phyloP scores from a whole-genome alignment of 2,888 invertebrate species.

The Ophonus ardosiacus region DNA sequence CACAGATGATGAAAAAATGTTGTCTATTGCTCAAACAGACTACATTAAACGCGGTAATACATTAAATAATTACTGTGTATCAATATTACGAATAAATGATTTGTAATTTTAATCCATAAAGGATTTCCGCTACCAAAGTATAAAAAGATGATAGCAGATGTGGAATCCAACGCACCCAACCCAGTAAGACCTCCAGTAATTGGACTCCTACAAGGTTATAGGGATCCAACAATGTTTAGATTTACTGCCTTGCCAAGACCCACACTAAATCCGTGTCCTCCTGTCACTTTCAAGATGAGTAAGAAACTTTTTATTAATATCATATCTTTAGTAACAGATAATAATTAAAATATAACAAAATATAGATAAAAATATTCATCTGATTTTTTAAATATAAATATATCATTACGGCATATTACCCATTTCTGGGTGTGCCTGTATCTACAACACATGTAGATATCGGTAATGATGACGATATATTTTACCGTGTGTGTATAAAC shows the following conservation, averaged over 20 bases:
- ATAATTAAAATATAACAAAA: no score
- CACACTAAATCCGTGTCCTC: conserved; percentile 77
- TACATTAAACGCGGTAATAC: conserved; percentile 79
- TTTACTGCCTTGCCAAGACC: conserved; percentile 78
- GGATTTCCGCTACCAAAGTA: conserved; percentile 79
- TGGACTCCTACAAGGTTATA: conserved; percentile 79
- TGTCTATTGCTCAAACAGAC: conserved; percentile 81
- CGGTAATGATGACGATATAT: no score
- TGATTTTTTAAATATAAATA: no score
- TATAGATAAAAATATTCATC: no score
- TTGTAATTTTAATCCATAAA: conserved; percentile 68
- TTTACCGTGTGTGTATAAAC: no score
- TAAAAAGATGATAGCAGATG: conserved; percentile 79
- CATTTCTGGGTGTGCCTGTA: no score
- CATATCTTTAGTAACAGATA: background rate
- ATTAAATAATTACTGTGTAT: background rate
- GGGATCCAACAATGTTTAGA: conserved; percentile 81
- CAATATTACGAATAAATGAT: background rate
- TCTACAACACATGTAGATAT: no score
- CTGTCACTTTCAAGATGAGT: conserved; percentile 73
- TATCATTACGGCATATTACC: no score
- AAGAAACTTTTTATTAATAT: conserved; percentile 62
- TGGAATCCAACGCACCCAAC: conserved; percentile 79
- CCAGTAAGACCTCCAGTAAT: conserved; percentile 79
- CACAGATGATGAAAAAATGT: conserved; percentile 80